Evolutionary conservation across 2,888 invertebrate species (phyloP), one percentile per base, ranked within the genome.

Genomic region (Lacanobia wlatinum): DNA sequence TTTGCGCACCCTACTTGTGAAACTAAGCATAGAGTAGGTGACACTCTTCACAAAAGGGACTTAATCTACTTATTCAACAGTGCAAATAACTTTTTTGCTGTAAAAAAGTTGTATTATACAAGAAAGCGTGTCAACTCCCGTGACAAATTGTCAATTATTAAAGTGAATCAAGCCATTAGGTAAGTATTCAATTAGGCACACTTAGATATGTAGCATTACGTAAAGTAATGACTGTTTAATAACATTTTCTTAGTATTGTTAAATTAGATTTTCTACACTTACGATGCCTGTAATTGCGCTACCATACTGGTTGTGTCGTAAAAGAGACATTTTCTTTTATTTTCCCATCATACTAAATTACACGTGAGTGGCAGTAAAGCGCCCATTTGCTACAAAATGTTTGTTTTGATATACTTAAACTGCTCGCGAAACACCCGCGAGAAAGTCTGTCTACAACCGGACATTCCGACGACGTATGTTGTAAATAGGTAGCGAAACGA

Each of bases 401-500:
- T 71, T 79, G 82, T 87, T 84, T 78, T 84, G 84, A 87, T 85
- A 52, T 46, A 70, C 55, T 76, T 58, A 82, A 85, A 87, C 78
- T 80, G 85, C 80, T 84, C 84, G 90, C 87, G 86, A 90, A 89
- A 88, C 77, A 86, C 69, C 82, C 76, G 76, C 91, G 92, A 91
- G 92, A 93, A 92, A 92, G 92, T 93, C 83, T 84, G 87, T 85
- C 65, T 52, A 87, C 85, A 85, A 88, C 90, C 91, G 90, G 91
- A 87, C 90, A 87, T 79, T 80, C 88, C 84, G 85, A 78, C 87
- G 85, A 87, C 87, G 91, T 91, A 85, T 94, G 93, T 94, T 93
- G 94, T 91, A 94, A 95, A 94, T 94, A 90, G 90, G 90, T 88
- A 89, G 88, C 90, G 87, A 88, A 88, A 91, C 88, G 90, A 92